Percentiles rank a stretch among this genome's conserved stretches.
These are phyloP conservation scores for Thymelicus sylvestris DNA, from an alignment of 2,888 invertebrate genomes.

Conservation along the genomic window DNA sequence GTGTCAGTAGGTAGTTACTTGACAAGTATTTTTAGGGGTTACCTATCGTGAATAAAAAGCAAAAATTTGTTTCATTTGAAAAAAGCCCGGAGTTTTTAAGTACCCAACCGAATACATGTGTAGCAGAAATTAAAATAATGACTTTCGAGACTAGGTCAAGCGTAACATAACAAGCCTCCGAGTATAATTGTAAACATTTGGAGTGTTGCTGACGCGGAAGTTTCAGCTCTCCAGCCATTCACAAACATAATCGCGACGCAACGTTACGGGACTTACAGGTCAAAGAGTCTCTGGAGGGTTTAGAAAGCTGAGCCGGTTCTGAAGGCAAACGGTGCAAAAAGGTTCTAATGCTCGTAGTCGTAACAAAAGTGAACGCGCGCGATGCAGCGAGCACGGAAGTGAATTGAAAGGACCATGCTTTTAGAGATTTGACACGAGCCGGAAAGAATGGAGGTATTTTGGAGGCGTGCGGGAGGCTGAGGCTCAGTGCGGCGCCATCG, in stretches of 20 bases:
- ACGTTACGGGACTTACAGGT: conserved; percentile 1
- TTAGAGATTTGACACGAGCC: conserved; percentile 17
- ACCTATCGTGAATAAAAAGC: too few species aligned
- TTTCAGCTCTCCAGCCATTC: conserved; percentile 7
- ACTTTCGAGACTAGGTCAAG: conserved; percentile 9
- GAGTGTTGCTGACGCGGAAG: not conserved
- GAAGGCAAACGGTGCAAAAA: conserved; percentile 28
- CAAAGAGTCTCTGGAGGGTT: conserved; percentile 17
- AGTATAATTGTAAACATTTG: conserved; percentile 5
- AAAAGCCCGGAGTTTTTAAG: too few species aligned
- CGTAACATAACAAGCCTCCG: conserved; percentile 5
- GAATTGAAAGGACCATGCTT: conserved; percentile 30
- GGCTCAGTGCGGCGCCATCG: conserved; percentile 24
- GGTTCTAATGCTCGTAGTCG: conserved; percentile 18
- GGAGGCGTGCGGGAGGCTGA: conserved; percentile 39
- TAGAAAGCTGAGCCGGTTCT: conserved; percentile 37
- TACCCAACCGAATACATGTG: not conserved
- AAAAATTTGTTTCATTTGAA: too few species aligned
- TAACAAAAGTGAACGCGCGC: conserved; percentile 4
- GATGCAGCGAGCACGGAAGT: conserved; percentile 16
- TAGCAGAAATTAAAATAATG: conserved; percentile 27
- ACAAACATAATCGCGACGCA: conserved; percentile 17
- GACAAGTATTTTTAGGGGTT: too few species aligned
- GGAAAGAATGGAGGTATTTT: conserved; percentile 27
- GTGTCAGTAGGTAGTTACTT: too few species aligned